These are phyloP conservation scores for Centropristis striata DNA, from an alignment of 2,113 vertebrate species.

Conservation along the genomic window DNA sequence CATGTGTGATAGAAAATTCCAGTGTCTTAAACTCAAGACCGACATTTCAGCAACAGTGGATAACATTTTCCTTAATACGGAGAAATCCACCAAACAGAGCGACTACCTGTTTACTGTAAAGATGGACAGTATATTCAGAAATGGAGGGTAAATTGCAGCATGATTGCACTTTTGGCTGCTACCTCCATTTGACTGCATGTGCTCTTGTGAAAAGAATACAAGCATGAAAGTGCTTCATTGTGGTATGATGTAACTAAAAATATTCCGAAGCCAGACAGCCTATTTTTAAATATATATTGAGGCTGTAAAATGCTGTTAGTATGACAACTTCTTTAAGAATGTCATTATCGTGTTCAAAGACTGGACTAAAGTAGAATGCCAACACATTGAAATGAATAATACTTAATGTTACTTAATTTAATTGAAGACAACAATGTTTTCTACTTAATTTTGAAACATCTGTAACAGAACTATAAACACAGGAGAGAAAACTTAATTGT, in stretches of 20 bases:
- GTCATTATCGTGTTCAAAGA: neutral
- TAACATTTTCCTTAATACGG: neutral
- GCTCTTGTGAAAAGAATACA: neutral
- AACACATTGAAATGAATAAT: neutral
- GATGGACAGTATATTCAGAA: conserved; percentile 2
- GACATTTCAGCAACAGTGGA: neutral
- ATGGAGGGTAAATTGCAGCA: neutral
- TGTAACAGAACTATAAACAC: neutral
- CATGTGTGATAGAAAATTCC: too few relatives aligned
- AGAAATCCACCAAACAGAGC: neutral
- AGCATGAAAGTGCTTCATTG: neutral
- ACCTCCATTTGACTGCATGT: neutral
- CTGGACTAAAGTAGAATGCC: neutral
- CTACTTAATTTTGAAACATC: neutral
- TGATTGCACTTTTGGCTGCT: neutral
- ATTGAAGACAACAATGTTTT: neutral
- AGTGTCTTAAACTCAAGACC: neutral
- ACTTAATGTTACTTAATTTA: neutral
- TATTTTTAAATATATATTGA: neutral
- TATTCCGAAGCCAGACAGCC: too few relatives aligned
- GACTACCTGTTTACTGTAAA: neutral
- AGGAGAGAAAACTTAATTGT: neutral
- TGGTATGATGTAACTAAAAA: conserved; percentile 6
- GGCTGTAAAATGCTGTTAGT: neutral
- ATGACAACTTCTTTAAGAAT: neutral